Conservation (phyloP, 2,888 invertebrate species). For the Vesta saturnalis region DNA sequence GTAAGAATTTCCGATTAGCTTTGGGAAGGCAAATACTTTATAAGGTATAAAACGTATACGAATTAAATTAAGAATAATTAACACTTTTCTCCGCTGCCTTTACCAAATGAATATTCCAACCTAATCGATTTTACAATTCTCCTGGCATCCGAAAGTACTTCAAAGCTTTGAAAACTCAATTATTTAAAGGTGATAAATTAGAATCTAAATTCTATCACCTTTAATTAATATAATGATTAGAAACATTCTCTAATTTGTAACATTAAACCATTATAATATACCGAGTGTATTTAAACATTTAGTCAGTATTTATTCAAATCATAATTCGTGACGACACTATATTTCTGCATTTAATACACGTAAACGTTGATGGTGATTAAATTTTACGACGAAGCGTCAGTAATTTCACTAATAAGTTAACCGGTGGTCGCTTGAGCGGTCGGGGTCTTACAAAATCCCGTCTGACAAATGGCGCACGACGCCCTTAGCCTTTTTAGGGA, state of each 20-base stretch:
- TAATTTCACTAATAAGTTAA: constrained; percentile 42
- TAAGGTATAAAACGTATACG: too few species aligned
- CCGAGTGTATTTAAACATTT: constrained; percentile 19
- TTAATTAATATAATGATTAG: constrained; percentile 9
- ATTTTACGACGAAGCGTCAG: constrained; percentile 39
- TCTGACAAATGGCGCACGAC: constrained; percentile 45
- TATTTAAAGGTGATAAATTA: background rate
- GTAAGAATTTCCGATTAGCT: too few species aligned
- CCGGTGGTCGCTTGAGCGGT: constrained; percentile 39
- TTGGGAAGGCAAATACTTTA: too few species aligned
- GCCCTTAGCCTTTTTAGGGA: constrained; percentile 42
- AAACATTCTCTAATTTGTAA: constrained; percentile 8
- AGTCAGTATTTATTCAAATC: constrained; percentile 14
- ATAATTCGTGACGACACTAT: constrained; percentile 20
- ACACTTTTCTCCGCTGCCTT: too few species aligned
- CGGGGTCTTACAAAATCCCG: constrained; percentile 35
- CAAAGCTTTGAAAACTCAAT: background rate
- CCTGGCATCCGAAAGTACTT: too few species aligned
- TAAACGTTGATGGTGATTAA: constrained; percentile 39
- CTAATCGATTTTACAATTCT: background rate
- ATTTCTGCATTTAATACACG: constrained; percentile 37
- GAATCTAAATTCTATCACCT: background rate
- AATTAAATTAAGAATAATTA: too few species aligned
- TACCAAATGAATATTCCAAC: too few species aligned
- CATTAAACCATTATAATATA: constrained; percentile 25